These are phyloP conservation scores for Brienomyrus longianalis DNA, from an alignment of 2,113 vertebrate genomes.

Conservation along the genomic window DNA sequence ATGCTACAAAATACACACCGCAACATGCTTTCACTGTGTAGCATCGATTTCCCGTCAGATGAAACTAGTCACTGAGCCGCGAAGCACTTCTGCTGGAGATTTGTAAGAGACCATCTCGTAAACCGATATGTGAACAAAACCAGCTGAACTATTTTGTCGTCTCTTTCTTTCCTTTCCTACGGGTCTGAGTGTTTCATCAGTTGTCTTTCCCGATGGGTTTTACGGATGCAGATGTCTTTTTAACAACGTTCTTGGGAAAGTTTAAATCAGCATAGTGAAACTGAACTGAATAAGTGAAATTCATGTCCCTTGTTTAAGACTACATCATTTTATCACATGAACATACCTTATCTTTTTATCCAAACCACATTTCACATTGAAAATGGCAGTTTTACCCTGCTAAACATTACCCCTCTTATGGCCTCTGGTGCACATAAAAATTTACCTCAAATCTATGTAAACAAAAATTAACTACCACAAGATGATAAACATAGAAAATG, in stretches of 20 bases:
- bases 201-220: background rate
- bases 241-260: background rate
- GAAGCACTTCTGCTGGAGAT: background rate
- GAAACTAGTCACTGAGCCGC: background rate
- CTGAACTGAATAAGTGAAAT: background rate
- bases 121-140: background rate
- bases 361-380: background rate
- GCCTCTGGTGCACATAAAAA: background rate
- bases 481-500: background rate
- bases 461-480: background rate
- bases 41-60: background rate
- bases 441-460: no score
- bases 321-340: background rate
- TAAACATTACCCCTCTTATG: background rate
- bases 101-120: background rate
- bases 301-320: background rate
- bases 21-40: background rate
- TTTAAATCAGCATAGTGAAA: background rate
- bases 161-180: background rate
- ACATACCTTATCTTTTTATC: background rate
- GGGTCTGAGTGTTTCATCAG: background rate
- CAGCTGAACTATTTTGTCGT: background rate
- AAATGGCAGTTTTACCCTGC: background rate
- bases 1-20: background rate
- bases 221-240: background rate